Conservation (phyloP, 1,140 invertebrate species). For the Holotrichia oblita region DNA sequence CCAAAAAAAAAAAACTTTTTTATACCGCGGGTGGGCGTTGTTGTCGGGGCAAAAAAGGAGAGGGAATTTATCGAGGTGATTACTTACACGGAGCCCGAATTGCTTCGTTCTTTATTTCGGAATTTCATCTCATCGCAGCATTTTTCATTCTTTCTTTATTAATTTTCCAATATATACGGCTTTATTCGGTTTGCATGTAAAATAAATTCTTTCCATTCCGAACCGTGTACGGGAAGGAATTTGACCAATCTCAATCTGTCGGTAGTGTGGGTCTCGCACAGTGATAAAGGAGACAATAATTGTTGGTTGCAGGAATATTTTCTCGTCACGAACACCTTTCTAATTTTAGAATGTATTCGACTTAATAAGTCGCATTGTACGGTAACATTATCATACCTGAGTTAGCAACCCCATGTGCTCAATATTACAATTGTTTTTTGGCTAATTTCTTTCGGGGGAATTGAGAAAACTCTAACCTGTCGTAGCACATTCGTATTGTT, state of each 20-base stretch:
- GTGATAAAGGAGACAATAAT: no score
- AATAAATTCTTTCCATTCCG: neutral
- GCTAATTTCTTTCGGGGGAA: no score
- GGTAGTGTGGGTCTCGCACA: neutral
- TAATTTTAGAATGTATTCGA: no score
- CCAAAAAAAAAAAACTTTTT: slow-evolving; percentile 11
- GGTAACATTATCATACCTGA: no score
- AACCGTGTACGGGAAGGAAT: neutral
- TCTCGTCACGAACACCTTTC: no score
- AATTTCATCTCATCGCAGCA: slow-evolving; percentile 20
- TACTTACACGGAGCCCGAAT: slow-evolving; percentile 10
- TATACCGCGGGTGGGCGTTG: neutral
- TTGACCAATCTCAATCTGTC: neutral
- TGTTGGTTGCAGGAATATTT: no score
- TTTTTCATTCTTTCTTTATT: slow-evolving; percentile 32
- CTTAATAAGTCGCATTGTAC: no score
- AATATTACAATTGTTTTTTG: no score
- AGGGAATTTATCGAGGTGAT: slow-evolving; percentile 19
- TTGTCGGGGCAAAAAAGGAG: slow-evolving; percentile 4
- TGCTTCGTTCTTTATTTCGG: slow-evolving; percentile 28
- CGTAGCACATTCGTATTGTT: no score
- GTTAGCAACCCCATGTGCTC: no score
- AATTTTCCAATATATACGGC: slow-evolving; percentile 18
- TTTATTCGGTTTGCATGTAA: neutral
- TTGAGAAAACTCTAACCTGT: no score